Percentiles rank a stretch among this genome's conserved stretches.
Evolutionary conservation across 2,797 vertebrate genomes (phyloP).

Genomic region (Erpetoichthys calabaricus): DNA sequence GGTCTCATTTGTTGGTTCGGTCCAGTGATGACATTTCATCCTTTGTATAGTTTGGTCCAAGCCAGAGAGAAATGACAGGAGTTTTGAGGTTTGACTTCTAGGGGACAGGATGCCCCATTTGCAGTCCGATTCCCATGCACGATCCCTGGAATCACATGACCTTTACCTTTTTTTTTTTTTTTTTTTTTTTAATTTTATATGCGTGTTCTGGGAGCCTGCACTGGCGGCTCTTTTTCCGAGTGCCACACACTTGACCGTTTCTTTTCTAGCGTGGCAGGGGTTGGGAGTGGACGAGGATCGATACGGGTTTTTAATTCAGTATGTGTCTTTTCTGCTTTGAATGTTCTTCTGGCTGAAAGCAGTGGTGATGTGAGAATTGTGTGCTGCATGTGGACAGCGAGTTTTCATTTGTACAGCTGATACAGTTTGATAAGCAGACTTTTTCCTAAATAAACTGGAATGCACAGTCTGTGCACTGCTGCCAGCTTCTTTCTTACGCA

Average conservation of each 20-base stretch:
- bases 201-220: too few relatives aligned
- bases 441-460: constrained; percentile 70
- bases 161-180: too few relatives aligned
- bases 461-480: constrained; percentile 40
- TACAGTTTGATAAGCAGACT: constrained; percentile 60
- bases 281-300: constrained; percentile 21
- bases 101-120: too few relatives aligned
- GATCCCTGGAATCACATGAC: too few relatives aligned
- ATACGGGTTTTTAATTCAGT: constrained; percentile 50
- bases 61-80: too few relatives aligned
- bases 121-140: too few relatives aligned
- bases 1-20: too few relatives aligned
- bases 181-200: too few relatives aligned
- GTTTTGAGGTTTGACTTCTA: background rate
- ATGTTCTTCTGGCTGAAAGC: constrained; percentile 31
- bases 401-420: constrained; percentile 69
- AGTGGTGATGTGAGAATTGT: constrained; percentile 36
- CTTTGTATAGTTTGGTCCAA: too few relatives aligned
- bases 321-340: constrained; percentile 35
- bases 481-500: too few relatives aligned
- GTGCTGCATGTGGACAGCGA: constrained; percentile 57
- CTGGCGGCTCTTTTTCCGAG: too few relatives aligned
- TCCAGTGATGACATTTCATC: too few relatives aligned
- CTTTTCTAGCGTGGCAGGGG: constrained; percentile 32
- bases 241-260: constrained; percentile 25